A percentile compares a stretch with the other conserved stretches of the same genome.
These are phyloP conservation scores for Mythimna impura DNA, from an alignment of 2,888 invertebrate genomes.

Conservation along the genomic window DNA sequence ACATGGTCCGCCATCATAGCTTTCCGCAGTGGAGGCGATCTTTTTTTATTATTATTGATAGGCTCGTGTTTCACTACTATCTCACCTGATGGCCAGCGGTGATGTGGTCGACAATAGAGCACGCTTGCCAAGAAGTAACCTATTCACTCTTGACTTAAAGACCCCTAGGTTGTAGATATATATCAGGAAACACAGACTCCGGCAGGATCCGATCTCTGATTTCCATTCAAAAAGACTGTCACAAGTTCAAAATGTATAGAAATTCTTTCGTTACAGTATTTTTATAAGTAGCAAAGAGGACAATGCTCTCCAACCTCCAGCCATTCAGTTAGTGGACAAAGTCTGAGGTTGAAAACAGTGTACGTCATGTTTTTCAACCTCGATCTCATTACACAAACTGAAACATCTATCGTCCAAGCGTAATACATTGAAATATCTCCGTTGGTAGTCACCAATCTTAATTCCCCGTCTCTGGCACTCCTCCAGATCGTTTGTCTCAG, in stretches of 20 bases:
- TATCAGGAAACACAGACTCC: too few relatives aligned
- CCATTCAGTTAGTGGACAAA: not conserved
- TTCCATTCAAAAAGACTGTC: not conserved
- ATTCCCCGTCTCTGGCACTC: constrained; percentile 62
- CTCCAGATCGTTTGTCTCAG: constrained; percentile 63
- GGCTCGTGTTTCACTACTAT: too few relatives aligned
- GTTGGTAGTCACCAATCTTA: constrained; percentile 62
- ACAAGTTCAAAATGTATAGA: not conserved
- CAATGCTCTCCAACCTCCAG: constrained; percentile 4
- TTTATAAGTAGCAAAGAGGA: not conserved
- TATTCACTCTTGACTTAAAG: too few relatives aligned
- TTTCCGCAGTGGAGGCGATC: not conserved
- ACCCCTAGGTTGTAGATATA: too few relatives aligned
- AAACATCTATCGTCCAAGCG: constrained; percentile 43
- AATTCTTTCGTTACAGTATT: not conserved
- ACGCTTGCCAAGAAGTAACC: too few relatives aligned
- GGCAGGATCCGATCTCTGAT: too few relatives aligned
- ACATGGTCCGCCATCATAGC: not conserved
- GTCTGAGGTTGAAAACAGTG: not conserved
- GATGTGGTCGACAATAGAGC: too few relatives aligned
- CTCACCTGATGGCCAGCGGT: too few relatives aligned
- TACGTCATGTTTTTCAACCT: constrained; percentile 7
- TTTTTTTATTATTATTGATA: too few relatives aligned
- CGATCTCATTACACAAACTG: constrained; percentile 20
- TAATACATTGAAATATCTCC: constrained; percentile 58